These are phyloP conservation scores for Chrysaora quinquecirrha DNA, from an alignment of 30 jellyfish, hydroid and myxozoan species.

Conservation along the genomic window DNA sequence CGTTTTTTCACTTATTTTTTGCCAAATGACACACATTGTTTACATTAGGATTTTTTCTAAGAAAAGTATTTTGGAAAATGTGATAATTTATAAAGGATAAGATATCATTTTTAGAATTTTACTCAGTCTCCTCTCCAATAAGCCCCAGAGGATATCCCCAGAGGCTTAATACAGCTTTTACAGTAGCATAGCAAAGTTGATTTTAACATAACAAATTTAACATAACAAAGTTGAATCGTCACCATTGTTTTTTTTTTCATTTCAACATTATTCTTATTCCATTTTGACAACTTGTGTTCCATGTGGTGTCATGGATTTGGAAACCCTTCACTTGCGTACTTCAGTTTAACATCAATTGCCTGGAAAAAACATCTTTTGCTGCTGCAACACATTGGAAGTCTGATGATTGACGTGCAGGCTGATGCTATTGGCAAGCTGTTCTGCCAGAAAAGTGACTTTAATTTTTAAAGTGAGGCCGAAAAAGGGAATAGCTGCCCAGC, in stretches of 20 bases:
- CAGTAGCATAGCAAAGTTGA: no score
- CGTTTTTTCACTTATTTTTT: no score
- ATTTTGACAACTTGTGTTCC: no score
- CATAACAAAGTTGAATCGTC: background rate
- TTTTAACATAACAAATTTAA: background rate
- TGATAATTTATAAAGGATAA: no score
- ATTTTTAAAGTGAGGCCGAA: background rate
- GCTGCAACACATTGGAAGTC: background rate
- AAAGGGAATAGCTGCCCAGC: background rate
- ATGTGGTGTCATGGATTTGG: background rate
- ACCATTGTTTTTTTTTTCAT: no score
- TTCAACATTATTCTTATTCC: background rate
- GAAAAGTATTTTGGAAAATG: no score
- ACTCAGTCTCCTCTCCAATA: no score
- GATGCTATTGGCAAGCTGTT: background rate
- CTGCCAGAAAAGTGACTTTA: background rate
- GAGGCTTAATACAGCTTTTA: no score
- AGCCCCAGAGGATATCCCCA: no score
- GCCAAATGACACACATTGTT: no score
- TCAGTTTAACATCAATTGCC: background rate
- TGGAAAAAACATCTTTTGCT: background rate
- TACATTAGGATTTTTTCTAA: no score
- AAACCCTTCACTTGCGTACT: background rate
- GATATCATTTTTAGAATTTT: no score
- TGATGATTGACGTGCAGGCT: background rate